Conservation (phyloP, 2,113 vertebrate species). For the Monopterus albus region DNA sequence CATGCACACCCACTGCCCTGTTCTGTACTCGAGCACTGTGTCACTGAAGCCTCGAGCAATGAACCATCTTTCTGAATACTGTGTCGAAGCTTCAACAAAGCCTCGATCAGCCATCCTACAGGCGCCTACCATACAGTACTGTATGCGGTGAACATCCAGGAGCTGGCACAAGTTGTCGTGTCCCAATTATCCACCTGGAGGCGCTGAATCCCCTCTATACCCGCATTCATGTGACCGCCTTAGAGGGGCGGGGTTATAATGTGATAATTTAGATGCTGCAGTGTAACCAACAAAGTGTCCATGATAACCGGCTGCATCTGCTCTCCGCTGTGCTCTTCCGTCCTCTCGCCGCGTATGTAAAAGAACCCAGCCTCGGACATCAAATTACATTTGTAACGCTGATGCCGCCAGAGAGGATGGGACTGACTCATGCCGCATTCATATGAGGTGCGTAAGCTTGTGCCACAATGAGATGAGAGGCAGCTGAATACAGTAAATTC, state of each 20-base stretch:
- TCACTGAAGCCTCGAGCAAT: no score
- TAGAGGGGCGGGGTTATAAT: slow-evolving; percentile 76
- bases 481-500: slow-evolving; percentile 25
- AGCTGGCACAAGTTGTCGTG: not conserved
- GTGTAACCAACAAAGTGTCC: slow-evolving; percentile 65
- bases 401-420: slow-evolving; percentile 39
- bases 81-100: no score
- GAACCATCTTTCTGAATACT: no score
- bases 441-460: slow-evolving; percentile 75
- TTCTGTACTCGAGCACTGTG: no score
- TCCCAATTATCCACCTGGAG: slow-evolving; percentile 45
- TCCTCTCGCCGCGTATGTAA: slow-evolving; percentile 17
- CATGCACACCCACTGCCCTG: no score
- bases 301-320: slow-evolving; percentile 38
- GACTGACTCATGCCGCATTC: slow-evolving; percentile 55
- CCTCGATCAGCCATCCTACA: no score
- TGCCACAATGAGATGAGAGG: slow-evolving; percentile 16
- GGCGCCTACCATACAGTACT: not conserved
- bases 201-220: slow-evolving; percentile 49
- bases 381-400: slow-evolving; percentile 53
- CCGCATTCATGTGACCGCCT: slow-evolving; percentile 70
- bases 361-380: slow-evolving; percentile 36
- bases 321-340: not conserved
- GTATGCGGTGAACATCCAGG: not conserved
- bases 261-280: slow-evolving; percentile 70